Evolutionary conservation across 2,888 invertebrate species (phyloP), one percentile per base, ranked within the genome.

Genomic region (Coelinius sp.): DNA sequence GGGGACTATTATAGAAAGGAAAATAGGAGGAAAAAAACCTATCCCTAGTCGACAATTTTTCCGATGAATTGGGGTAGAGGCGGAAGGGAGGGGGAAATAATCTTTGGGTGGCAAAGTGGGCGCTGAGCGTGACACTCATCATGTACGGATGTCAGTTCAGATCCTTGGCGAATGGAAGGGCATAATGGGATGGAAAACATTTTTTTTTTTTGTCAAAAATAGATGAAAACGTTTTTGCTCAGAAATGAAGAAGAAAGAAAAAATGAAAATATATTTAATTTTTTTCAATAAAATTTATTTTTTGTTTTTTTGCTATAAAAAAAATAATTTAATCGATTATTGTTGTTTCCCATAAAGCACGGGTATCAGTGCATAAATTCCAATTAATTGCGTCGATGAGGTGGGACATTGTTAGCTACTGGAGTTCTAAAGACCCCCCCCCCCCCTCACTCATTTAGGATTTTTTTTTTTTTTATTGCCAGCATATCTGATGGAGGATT

Each of bases 401-500:
- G 68, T 68, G 68, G 44, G 68, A 68, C 56, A 68, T 68, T 56
- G 68, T 68, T 35, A 49, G 17, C 49, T 24, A 65, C 46, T 46
- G 41, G 41, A 17, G 35, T 56, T 38, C 17, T 24, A 41, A 41
- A 44, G 25, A 68, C 59, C n/a, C n/a, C n/a, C n/a, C n/a, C n/a
- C n/a, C n/a, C n/a, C n/a, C n/a, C n/a, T n/a, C n/a, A n/a, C n/a
- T n/a, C n/a, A n/a, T n/a, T n/a, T n/a, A n/a, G n/a, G n/a, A n/a
- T 63, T 67, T 71, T 62, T 56, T 59, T 35, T 27, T 31, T 31
- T 59, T 59, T 59, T 22, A 44, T 53, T 56, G 63, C n/a, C 25
- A 71, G 12, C 59, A 71, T 71, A 71, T 71, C 71, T 71, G 71
- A 71, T 71, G 27, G 41, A 41, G 67, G 67, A 71, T 71, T 71